Evolutionary conservation across 2,888 invertebrate genomes (phyloP).

Genomic region (Amaurobius ferox): DNA sequence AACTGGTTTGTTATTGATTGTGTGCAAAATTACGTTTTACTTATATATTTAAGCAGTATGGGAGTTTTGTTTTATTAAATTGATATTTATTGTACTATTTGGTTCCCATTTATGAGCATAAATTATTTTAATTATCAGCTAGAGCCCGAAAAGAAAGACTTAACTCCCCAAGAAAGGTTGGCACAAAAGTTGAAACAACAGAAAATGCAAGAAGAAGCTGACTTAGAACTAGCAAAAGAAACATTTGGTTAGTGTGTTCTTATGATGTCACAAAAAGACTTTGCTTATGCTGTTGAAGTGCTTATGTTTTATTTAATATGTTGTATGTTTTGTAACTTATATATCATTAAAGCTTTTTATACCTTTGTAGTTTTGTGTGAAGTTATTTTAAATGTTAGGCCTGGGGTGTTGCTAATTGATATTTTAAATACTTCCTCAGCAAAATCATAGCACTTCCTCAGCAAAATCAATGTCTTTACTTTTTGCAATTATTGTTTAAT

Average conservation of each 20-base stretch:
- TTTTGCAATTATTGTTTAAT: too few species aligned
- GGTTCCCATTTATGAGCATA: too few species aligned
- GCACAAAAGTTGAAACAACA: constrained; percentile 87
- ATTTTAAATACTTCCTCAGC: background rate
- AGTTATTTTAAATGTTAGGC: background rate
- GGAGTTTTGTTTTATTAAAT: too few species aligned
- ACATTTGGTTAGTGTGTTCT: constrained; percentile 83
- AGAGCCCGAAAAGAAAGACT: constrained; percentile 60
- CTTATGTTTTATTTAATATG: constrained; percentile 56
- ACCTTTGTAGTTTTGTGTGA: constrained; percentile 46
- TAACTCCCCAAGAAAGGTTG: constrained; percentile 85
- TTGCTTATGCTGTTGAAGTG: constrained; percentile 67
- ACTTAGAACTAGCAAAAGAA: constrained; percentile 90
- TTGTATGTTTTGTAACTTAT: constrained; percentile 55
- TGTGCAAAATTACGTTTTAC: too few species aligned
- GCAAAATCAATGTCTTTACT: constrained; percentile 22
- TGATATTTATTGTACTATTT: too few species aligned
- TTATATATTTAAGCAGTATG: too few species aligned
- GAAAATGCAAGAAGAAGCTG: constrained; percentile 91
- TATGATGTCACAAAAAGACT: constrained; percentile 46
- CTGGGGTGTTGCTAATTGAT: background rate
- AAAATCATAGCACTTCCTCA: constrained; percentile 40
- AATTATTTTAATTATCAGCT: constrained; percentile 20
- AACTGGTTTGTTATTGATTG: too few species aligned
- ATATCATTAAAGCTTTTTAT: constrained; percentile 61